Base-by-base conservation (phyloP, 2,113 vertebrate species). In the Rafetus swinhoei region DNA sequence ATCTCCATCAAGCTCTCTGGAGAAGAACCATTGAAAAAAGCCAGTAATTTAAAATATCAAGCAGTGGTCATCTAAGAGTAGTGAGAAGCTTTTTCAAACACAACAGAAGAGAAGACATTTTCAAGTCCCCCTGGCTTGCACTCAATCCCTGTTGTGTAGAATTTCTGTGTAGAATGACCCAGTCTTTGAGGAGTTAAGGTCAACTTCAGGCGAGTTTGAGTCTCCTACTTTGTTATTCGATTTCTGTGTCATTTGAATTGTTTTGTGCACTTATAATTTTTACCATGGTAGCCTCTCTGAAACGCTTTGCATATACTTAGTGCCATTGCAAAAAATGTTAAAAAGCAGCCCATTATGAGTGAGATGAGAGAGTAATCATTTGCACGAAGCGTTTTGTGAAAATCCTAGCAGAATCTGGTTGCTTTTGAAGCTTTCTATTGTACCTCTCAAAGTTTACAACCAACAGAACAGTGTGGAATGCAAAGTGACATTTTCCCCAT, bases 151-250 rank as follows among this genome's bases (percentile, higher is more conserved):
- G 59, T 5, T 45, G 10, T 54, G 53, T 54, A 86, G 74, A 60
- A 24, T 14, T 83, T 56, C 9, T 29, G 35, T 6, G 29, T 76
- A 53, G 24, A 74, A 3, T 24, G 21, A 79, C 14, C 25, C 15
- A 6, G 13, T 12, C 39, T 76, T 27, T 1, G 1, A 10, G 8
- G 65, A 57, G 55, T 0, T 0, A 88, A 69, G 12, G 22, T 12
- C 4, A 39, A 45, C 53, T 87, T 88, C 77, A 92, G 11, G 7
- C 84, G 0, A 0, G 32, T 39, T 57, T 84, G 7, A 50, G n/a
- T 56, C 60, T 50, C 72, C 15, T 13, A 6, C 74, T 85, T 87
- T 85, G 39, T 45, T 13, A 5, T 0, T 79, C 76, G 29, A 3
- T 90, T 93, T 87, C 25, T 65, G 29, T 74, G 10, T 39, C 10